Conservation (phyloP, 2,113 vertebrate genomes). For the Origma solitaria region DNA sequence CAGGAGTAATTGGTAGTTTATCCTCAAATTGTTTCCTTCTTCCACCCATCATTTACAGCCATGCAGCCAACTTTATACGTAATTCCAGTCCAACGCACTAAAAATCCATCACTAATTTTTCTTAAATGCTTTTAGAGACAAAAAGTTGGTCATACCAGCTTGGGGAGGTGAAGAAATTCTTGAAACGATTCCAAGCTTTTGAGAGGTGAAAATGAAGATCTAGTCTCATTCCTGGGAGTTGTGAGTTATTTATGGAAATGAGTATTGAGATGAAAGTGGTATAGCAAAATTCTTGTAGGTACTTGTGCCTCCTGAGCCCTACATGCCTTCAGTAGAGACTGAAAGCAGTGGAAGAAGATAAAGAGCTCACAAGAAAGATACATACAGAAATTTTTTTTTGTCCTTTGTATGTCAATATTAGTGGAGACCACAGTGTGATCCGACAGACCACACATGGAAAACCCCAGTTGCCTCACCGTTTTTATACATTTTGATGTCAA, state of each 20-base stretch:
- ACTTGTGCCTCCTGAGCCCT: slow-evolving; percentile 5
- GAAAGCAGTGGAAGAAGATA: not conserved
- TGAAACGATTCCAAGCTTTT: slow-evolving; percentile 28
- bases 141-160: not conserved
- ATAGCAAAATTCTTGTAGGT: not conserved
- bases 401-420: not conserved
- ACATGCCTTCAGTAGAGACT: not conserved
- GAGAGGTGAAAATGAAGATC: not conserved
- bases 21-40: not conserved
- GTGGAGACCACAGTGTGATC: not conserved
- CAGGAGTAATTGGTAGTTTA: not conserved
- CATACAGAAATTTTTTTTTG: not conserved
- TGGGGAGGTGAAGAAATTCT: not conserved
- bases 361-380: not conserved
- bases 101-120: slow-evolving; percentile 12
- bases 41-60: not conserved
- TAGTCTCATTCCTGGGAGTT: not conserved
- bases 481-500: not conserved
- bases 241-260: slow-evolving; percentile 15
- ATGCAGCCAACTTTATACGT: not conserved
- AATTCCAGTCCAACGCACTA: not conserved
- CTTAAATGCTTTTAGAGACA: not conserved
- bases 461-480: not conserved
- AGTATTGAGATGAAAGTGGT: slow-evolving; percentile 13
- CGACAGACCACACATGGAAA: not conserved